phyloP scores from a whole-genome alignment of 2,888 invertebrate genomes.

The Tholera decimalis region DNA sequence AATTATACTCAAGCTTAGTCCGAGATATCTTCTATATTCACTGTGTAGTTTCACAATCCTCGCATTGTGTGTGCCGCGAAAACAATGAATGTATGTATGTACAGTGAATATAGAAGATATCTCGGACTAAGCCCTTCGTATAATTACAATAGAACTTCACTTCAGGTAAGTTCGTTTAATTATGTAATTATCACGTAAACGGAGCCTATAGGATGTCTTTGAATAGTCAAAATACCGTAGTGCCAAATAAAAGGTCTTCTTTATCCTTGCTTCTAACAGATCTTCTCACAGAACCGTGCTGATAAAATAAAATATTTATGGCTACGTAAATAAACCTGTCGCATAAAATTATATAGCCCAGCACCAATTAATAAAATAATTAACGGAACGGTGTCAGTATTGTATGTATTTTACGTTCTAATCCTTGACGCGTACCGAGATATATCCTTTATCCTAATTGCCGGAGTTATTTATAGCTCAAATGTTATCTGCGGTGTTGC shows the following conservation, averaged over 20 bases:
- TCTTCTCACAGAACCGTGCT: neutral
- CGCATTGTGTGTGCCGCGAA: no score
- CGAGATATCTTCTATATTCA: no score
- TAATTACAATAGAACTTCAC: no score
- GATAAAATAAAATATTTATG: constrained; percentile 19
- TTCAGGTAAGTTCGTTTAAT: no score
- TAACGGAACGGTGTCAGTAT: constrained; percentile 39
- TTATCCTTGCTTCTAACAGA: neutral
- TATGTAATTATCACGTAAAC: no score
- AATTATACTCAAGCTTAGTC: no score
- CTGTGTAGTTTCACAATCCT: no score
- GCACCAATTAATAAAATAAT: constrained; percentile 36
- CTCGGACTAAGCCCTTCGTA: no score
- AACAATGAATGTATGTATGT: no score
- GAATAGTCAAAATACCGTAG: neutral
- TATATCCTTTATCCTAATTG: constrained; percentile 67
- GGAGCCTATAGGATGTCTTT: no score
- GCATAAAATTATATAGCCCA: constrained; percentile 26
- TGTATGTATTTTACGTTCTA: constrained; percentile 57
- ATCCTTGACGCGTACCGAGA: constrained; percentile 57
- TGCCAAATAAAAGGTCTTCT: neutral
- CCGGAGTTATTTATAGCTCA: constrained; percentile 60
- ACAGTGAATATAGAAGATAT: no score
- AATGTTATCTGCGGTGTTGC: constrained; percentile 74
- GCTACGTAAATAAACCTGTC: constrained; percentile 21